These are phyloP conservation scores for Penaeus vannamei DNA, from an alignment of 1,140 invertebrate species.

Conservation along the genomic window DNA sequence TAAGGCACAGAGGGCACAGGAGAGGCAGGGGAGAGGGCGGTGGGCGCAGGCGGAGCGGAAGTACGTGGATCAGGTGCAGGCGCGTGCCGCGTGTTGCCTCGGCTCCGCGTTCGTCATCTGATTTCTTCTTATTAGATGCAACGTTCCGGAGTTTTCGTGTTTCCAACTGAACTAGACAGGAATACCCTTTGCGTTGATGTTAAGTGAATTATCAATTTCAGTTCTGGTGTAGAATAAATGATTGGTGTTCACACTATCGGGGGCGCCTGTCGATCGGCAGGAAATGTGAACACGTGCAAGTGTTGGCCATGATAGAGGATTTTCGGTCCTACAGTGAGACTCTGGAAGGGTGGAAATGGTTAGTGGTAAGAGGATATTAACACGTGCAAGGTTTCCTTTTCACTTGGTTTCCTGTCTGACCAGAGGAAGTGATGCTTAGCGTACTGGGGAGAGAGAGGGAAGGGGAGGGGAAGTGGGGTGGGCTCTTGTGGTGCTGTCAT, in stretches of 20 bases:
- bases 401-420: slow-evolving; percentile 50
- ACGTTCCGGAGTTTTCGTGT: too few relatives aligned
- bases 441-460: neutral
- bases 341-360: neutral
- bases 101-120: too few relatives aligned
- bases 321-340: neutral
- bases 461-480: neutral
- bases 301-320: neutral
- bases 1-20: too few relatives aligned
- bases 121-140: too few relatives aligned
- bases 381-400: slow-evolving; percentile 58
- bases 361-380: slow-evolving; percentile 29
- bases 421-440: slow-evolving; percentile 58
- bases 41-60: slow-evolving; percentile 8
- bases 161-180: too few relatives aligned
- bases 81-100: slow-evolving; percentile 47
- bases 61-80: slow-evolving; percentile 38
- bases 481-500: neutral
- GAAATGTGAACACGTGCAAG: slow-evolving; percentile 59
- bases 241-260: slow-evolving; percentile 19
- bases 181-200: too few relatives aligned
- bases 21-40: neutral
- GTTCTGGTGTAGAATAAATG: too few relatives aligned
- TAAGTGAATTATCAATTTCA: too few relatives aligned
- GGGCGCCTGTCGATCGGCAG: slow-evolving; percentile 34